Conservation (phyloP, 2,888 invertebrate species). For the Microctonus hyperodae region DNA sequence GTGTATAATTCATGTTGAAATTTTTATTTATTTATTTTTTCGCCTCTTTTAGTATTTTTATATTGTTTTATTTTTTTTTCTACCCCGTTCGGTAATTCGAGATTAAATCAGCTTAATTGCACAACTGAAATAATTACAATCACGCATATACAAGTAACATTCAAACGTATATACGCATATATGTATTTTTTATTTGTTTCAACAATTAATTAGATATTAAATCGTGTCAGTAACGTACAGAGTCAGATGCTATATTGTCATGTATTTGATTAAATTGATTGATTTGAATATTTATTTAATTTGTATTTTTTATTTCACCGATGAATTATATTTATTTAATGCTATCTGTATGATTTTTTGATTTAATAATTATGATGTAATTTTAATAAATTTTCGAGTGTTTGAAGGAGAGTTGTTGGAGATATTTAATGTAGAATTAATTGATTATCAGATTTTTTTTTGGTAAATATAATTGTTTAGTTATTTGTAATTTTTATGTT, state of each 20-base stretch:
- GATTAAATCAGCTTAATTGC: constrained; percentile 1
- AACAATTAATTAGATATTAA: background rate
- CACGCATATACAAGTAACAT: background rate
- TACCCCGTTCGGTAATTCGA: background rate
- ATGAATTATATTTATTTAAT: too few relatives aligned
- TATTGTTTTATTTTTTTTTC: background rate
- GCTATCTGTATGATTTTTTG: too few relatives aligned
- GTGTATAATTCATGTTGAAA: background rate
- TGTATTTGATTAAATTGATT: background rate
- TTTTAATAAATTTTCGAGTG: too few relatives aligned
- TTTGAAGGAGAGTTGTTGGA: too few relatives aligned
- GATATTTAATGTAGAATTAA: too few relatives aligned
- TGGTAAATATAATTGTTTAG: too few relatives aligned
- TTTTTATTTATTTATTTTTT: background rate
- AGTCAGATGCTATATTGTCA: background rate
- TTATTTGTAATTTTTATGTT: too few relatives aligned
- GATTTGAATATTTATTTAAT: background rate
- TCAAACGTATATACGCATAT: background rate
- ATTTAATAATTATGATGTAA: too few relatives aligned
- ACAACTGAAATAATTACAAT: background rate
- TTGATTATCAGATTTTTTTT: too few relatives aligned
- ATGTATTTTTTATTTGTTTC: background rate
- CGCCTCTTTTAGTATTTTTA: background rate
- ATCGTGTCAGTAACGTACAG: background rate
- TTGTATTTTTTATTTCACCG: too few relatives aligned